Conservation (phyloP, 2,888 invertebrate genomes). For the Caenorhabditis japonica region DNA sequence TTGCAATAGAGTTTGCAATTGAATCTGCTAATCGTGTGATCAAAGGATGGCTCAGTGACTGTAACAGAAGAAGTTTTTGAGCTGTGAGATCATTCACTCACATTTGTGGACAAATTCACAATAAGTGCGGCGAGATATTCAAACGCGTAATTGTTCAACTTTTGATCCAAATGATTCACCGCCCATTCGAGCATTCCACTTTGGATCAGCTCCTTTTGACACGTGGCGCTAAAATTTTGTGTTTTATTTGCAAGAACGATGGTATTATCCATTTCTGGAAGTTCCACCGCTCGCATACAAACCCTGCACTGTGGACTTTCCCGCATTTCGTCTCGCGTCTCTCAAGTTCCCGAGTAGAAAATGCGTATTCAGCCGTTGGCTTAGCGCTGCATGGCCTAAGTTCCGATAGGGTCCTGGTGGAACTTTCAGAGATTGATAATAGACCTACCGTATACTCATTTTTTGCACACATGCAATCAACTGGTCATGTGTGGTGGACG, state of each 20-base stretch:
- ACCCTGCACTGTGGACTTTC: no score
- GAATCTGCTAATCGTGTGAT: slow-evolving; percentile 58
- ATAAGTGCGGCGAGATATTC: slow-evolving; percentile 59
- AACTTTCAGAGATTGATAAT: no score
- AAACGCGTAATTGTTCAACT: slow-evolving; percentile 58
- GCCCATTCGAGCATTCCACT: slow-evolving; percentile 63
- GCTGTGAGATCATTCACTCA: slow-evolving; percentile 6
- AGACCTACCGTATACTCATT: slow-evolving; percentile 53
- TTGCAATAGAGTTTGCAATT: slow-evolving; percentile 52
- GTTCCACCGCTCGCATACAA: no score
- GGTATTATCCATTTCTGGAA: no score
- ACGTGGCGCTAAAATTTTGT: slow-evolving; percentile 22
- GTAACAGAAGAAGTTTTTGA: no score
- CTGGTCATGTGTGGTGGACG: slow-evolving; percentile 61
- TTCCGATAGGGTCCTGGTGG: no score
- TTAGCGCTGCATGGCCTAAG: no score
- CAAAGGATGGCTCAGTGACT: slow-evolving; percentile 52
- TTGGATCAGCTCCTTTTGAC: slow-evolving; percentile 56
- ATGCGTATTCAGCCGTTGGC: no score
- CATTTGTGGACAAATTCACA: slow-evolving; percentile 58
- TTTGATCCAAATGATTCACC: slow-evolving; percentile 55
- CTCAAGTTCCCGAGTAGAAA: no score
- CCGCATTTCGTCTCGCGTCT: no score
- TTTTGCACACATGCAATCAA: slow-evolving; percentile 59
- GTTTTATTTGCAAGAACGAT: background rate